Evolutionary conservation across 64 coral and sea anemone species (phyloP), one percentile per base, ranked within the genome.

Genomic region (Orbicella faveolata): DNA sequence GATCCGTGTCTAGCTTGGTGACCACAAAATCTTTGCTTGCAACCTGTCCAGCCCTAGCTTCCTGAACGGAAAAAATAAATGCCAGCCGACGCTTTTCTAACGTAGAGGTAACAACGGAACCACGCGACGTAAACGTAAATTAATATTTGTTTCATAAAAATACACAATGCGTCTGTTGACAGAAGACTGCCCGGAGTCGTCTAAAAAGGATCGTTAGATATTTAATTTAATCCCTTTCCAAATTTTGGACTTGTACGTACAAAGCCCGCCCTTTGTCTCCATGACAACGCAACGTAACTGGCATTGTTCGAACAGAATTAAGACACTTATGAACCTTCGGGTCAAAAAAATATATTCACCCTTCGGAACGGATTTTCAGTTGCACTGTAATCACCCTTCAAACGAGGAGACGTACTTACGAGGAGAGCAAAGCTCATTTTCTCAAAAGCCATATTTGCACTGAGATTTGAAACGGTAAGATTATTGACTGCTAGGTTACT

Each of bases 91-190:
- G 72, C 52, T 48, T 4, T 72, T 0, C 37, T 23, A 12, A 51
- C 35, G 23, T 23, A 26, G 37, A 26, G 13, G 13, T 70, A 66
- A 72, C 82, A 33, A 68, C 82, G 82, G 82, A 85, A 85, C 34
- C 39, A 85, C 41, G 82, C 37, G 1, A 73, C 14, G 36, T 3
- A 30, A 4, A 19, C 34, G 17, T 20, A 11, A 67, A 67, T 63
- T 19, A 34, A 67, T n/a, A 85, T 72, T 51, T 37, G 34, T 84
- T 84, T 84, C 35, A 37, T 15, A 36, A 66, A 39, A n/a, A 52
- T 11, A 18, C 5, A 15, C 36, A 72, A 66, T 85, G 23, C 20
- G 15, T 85, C 63, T 85, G 79, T 72, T 72, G 82, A 85, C 82
- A 85, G 34, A 65, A 12, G 19, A 55, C n/a, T n/a, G 35, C 68